Evolutionary conservation across 2,888 invertebrate genomes (phyloP), one percentile per base, ranked within the genome.

Genomic region (Teinopalpus imperialis): DNA sequence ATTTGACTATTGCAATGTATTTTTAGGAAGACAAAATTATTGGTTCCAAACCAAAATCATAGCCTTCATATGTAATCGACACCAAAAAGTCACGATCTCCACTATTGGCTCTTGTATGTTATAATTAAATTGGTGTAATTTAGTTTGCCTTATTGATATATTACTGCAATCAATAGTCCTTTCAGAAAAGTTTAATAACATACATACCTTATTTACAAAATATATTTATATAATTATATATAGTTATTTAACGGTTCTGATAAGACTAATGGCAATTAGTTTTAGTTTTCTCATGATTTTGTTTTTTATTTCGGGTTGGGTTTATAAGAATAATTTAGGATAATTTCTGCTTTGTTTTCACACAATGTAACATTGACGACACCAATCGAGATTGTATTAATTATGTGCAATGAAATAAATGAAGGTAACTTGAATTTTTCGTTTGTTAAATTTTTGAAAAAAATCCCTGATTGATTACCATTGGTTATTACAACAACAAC

Each of bases 361-460:
- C 37, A 43, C 49, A 14, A 39, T 29, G 35, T 46, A 32, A 49
- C 52, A 52, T 55, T 60, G 51, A 60, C 54, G 61, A 59, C 63
- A 69, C 69, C 64, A 53, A 67, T 76, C 61, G 74, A 79, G 72
- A 77, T 80, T 80, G 63, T 76, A 74, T 74, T 69, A 71, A 69
- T 63, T 65, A 64, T 65, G 55, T 66, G 62, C 61, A 68, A 59
- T 63, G 24, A 65, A 74, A 74, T 72, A 72, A 74, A 74, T 61
- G 53, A 62, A 52, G 47, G 30, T 44, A 51, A 48, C 47, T 36
- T 3, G 43, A 32, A 47, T 43, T 39, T 34, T 6, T 9, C 5
- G 2, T 12, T 39, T 43, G 50, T 56, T 57, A 53, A 39, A 48
- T 51, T 56, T 48, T 36, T 21, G 20, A n/a, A n/a, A n/a, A n/a